A percentile compares a stretch with the other conserved stretches of the same genome.
phyloP scores from a whole-genome alignment of 2,113 vertebrate genomes.

The Mobula birostris region DNA sequence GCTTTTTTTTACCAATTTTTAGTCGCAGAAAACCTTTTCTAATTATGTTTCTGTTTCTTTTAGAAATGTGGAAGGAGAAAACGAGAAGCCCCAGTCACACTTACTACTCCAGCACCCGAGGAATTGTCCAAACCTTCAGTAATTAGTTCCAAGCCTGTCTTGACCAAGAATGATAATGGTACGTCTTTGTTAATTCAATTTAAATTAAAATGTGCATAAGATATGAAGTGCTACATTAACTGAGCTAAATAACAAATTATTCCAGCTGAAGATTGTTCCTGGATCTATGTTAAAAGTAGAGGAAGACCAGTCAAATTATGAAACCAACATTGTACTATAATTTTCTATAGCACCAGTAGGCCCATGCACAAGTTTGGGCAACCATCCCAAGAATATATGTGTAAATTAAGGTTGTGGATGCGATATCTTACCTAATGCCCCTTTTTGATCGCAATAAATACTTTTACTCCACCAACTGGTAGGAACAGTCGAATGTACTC shows the following conservation, averaged over 20 bases:
- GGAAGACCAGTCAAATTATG: not conserved
- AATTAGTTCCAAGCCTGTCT: conserved; percentile 53
- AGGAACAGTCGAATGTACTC: too few species aligned
- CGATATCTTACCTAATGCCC: too few species aligned
- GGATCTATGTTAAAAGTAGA: not conserved
- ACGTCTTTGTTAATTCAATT: conserved; percentile 25
- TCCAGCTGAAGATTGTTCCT: not conserved
- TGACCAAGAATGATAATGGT: conserved; percentile 46
- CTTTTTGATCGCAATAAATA: too few species aligned
- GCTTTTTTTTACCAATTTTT: not conserved
- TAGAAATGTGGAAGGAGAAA: conserved; percentile 45
- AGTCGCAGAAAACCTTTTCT: not conserved
- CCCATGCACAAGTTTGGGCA: too few species aligned
- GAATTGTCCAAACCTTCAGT: conserved; percentile 45
- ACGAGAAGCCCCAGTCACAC: conserved; percentile 44
- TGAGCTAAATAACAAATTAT: not conserved
- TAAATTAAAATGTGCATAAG: not conserved
- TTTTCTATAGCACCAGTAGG: not conserved
- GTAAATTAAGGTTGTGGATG: too few species aligned
- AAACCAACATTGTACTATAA: not conserved
- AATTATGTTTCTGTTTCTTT: not conserved
- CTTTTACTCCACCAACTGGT: too few species aligned
- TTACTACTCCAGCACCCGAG: conserved; percentile 27
- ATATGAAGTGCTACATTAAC: not conserved
- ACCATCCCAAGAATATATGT: too few species aligned